These are phyloP conservation scores for Nymphalis urticae DNA, from an alignment of 2,888 invertebrate species.

Conservation along the genomic window DNA sequence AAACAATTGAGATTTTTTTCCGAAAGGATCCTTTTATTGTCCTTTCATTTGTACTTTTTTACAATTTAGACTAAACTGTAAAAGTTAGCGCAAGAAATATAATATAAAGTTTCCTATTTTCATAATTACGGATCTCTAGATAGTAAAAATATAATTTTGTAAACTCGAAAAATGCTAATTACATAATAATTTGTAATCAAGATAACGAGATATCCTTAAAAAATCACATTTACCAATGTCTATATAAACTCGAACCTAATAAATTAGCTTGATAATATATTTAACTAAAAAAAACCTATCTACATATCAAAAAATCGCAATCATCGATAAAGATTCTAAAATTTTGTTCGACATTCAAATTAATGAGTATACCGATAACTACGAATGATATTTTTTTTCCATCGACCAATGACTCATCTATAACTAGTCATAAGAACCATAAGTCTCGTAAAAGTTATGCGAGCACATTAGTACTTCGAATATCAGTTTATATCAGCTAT, in stretches of 20 bases:
- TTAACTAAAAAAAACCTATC: background rate
- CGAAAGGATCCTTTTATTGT: too few species aligned
- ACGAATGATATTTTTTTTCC: conserved; percentile 15
- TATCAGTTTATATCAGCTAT: conserved; percentile 31
- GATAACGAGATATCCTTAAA: background rate
- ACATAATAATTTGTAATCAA: background rate
- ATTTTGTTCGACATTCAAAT: background rate
- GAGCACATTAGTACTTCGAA: conserved; percentile 50
- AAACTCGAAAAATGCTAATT: background rate
- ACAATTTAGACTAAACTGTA: too few species aligned
- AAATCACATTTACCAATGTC: background rate
- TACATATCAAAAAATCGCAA: background rate
- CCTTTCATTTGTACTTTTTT: too few species aligned
- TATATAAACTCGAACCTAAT: background rate
- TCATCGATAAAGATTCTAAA: background rate
- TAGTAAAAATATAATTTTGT: background rate
- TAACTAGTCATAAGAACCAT: conserved; percentile 37
- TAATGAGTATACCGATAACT: background rate
- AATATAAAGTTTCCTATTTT: too few species aligned
- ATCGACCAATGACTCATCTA: conserved; percentile 37
- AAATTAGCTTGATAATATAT: background rate
- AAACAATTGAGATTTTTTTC: too few species aligned
- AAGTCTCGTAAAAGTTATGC: conserved; percentile 45
- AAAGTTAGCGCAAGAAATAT: too few species aligned
- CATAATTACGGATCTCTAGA: too few species aligned